These are phyloP conservation scores for Alethe castanea DNA, from an alignment of 2,113 vertebrate species.

Conservation along the genomic window DNA sequence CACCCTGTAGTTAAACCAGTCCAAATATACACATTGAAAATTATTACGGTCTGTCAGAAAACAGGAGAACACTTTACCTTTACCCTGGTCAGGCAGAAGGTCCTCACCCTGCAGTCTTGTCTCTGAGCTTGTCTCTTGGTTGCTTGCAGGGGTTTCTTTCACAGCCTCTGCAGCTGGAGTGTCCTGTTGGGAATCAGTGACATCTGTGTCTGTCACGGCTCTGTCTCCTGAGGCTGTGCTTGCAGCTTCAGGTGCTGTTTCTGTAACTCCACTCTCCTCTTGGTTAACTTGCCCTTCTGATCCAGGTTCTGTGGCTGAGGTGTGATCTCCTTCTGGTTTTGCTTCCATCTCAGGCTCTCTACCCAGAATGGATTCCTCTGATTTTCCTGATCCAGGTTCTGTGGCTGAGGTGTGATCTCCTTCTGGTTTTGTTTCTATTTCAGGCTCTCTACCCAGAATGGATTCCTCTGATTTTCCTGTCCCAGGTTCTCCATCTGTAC, in stretches of 20 bases:
- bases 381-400: neutral
- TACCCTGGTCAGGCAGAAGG: neutral
- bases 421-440: neutral
- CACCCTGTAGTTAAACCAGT: neutral
- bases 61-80: slow-evolving; percentile 27
- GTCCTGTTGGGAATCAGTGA: neutral
- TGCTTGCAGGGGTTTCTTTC: neutral
- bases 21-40: neutral
- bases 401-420: neutral
- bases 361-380: neutral
- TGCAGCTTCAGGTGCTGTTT: neutral
- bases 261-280: neutral
- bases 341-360: neutral
- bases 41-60: neutral
- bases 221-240: neutral
- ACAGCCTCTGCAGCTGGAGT: neutral
- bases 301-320: neutral
- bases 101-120: neutral
- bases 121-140: neutral
- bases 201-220: neutral
- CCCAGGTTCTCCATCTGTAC: neutral
- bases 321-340: neutral
- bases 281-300: neutral
- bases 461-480: neutral
- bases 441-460: neutral